phyloP scores from a whole-genome alignment of 2,888 invertebrate genomes.

The Ethmia dodecea region DNA sequence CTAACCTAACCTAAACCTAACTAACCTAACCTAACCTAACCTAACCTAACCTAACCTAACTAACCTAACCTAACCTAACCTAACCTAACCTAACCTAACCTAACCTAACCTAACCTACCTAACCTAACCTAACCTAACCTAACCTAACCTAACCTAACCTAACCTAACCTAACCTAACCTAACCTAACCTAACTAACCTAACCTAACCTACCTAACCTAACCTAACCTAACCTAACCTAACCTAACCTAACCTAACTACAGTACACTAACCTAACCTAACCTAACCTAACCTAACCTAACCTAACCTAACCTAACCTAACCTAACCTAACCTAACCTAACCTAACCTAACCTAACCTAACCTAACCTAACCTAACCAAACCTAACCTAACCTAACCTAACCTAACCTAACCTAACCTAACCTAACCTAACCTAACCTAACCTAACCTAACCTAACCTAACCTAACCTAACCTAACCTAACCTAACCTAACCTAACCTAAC shows the following conservation, averaged over 20 bases:
- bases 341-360: constrained; percentile 25
- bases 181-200: constrained; percentile 18
- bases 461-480: constrained; percentile 16
- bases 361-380: constrained; percentile 21
- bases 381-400: constrained; percentile 20
- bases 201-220: constrained; percentile 14
- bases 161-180: constrained; percentile 16
- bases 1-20: too few relatives aligned
- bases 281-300: constrained; percentile 17
- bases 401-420: constrained; percentile 19
- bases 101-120: constrained; percentile 7
- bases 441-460: constrained; percentile 23
- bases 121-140: constrained; percentile 19
- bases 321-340: constrained; percentile 23
- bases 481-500: constrained; percentile 17
- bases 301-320: constrained; percentile 19
- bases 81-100: constrained; percentile 21
- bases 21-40: constrained; percentile 21
- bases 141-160: constrained; percentile 18
- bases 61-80: constrained; percentile 20
- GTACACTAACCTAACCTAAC: constrained; percentile 20
- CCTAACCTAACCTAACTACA: constrained; percentile 19
- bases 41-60: constrained; percentile 25
- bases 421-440: constrained; percentile 24
- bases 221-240: constrained; percentile 17